A percentile compares a stretch with the other conserved stretches of the same genome.
phyloP scores from a whole-genome alignment of 2,888 invertebrate genomes.

The Polietes domitor region DNA sequence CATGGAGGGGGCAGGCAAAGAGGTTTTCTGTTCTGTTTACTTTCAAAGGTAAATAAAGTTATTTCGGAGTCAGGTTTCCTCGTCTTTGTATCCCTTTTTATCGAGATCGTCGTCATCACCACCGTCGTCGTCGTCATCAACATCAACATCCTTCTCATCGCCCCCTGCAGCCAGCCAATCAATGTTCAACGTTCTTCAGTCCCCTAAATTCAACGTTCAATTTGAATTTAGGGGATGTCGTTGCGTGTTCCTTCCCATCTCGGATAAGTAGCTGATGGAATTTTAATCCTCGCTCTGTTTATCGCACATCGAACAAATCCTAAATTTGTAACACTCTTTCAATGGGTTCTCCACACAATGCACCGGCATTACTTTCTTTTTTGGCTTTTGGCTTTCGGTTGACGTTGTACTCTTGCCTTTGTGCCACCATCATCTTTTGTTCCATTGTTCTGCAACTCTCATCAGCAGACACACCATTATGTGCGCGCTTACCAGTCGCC shows the following conservation, averaged over 20 bases:
- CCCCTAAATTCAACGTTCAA: neutral
- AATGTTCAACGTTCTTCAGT: neutral
- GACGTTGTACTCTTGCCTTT: too few relatives aligned
- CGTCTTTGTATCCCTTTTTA: neutral
- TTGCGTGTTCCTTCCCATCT: neutral
- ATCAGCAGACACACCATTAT: too few relatives aligned
- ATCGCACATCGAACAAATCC: constrained; percentile 31
- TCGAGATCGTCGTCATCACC: neutral
- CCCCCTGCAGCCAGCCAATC: constrained; percentile 17
- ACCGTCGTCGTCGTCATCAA: neutral
- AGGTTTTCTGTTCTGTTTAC: constrained; percentile 21
- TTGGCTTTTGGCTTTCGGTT: too few relatives aligned
- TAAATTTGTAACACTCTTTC: constrained; percentile 7
- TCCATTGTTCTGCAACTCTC: neutral
- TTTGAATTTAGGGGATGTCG: constrained; percentile 25
- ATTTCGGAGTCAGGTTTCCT: constrained; percentile 40
- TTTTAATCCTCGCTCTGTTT: constrained; percentile 4
- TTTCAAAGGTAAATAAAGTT: constrained; percentile 37
- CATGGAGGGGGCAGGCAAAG: neutral
- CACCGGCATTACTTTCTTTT: constrained; percentile 6
- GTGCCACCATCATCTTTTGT: neutral
- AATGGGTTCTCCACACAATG: constrained; percentile 9
- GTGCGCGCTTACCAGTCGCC: too few relatives aligned
- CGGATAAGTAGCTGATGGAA: constrained; percentile 11
- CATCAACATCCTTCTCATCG: neutral